Evolutionary conservation across 2,888 invertebrate genomes (phyloP), one percentile per base, ranked within the genome.

Genomic region (Achlya flavicornis): DNA sequence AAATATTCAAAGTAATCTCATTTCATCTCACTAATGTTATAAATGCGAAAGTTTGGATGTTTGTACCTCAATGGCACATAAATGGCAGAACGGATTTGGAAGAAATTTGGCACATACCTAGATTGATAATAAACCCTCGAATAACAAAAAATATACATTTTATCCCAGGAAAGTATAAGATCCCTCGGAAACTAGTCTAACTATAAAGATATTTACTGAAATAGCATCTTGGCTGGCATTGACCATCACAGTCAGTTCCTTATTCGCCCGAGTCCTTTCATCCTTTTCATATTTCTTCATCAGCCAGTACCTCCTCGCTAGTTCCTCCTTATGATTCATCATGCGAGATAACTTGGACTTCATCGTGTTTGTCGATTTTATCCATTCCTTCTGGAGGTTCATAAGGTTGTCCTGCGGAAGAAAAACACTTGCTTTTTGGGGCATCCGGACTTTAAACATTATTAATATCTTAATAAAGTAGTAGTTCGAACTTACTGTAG

Each of bases 151-250:
- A 26, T 26, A 26, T 26, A 26, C 2, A 26, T 26, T 26, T 26
- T 26, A 26, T 26, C 26, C 1, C 26, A 2, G 26, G 26, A 26
- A 26, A 26, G 26, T 26, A 26, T 26, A 26, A 26, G 26, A 26
- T 26, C 26, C 26, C 26, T 26, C 2, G 26, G 26, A 26, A 26
- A 26, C 26, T 26, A 26, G 26, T 26, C 1, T 26, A 26, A 26
- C 26, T 26, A 26, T 26, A 26, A 43, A 58, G 3, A 26, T 19
- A n/a, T 8, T 33, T 75, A 95, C 95, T 86, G 94, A 90, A 57
- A 95, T 93, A 61, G 94, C 89, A 63, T 94, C 91, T 72, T 95
- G 95, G 73, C 96, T 96, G 48, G 91, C 86, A 59, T 96, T 94
- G 11, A 95, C 96, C 81, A 97, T 89, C 32, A 92, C 71, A 32